Conservation (phyloP, 2,797 vertebrate species). For the Crenuchus spilurus region DNA sequence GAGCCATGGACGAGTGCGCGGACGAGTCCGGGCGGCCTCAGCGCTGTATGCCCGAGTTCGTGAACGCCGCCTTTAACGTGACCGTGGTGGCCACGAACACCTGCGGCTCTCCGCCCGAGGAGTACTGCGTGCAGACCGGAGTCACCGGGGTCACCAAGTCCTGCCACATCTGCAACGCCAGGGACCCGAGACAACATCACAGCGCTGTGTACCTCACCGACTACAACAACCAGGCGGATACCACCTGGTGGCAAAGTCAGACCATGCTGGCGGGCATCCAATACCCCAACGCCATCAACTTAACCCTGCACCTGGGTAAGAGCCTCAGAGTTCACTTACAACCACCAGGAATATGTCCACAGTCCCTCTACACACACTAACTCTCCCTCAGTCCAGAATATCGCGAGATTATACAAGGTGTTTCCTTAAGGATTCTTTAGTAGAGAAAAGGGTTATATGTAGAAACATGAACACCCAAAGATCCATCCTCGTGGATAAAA, state of each 20-base stretch:
- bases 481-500: no score
- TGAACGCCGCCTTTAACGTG: slow-evolving; percentile 95
- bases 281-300: slow-evolving; percentile 93
- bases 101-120: slow-evolving; percentile 92
- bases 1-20: slow-evolving; percentile 91
- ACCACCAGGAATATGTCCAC: no score
- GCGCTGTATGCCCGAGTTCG: slow-evolving; percentile 98
- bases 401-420: no score
- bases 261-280: slow-evolving; percentile 97
- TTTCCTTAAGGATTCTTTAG: no score
- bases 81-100: slow-evolving; percentile 95
- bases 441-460: no score
- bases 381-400: no score
- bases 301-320: slow-evolving; percentile 96
- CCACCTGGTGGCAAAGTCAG: slow-evolving; percentile 99
- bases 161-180: slow-evolving; percentile 94
- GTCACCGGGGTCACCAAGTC: slow-evolving; percentile 98
- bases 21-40: slow-evolving; percentile 80
- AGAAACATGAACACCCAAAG: no score
- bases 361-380: no score
- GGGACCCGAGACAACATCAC: slow-evolving; percentile 87
- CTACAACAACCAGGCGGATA: slow-evolving; percentile 97
- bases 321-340: no score
- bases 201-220: slow-evolving; percentile 91
- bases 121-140: slow-evolving; percentile 98